Percentiles rank a stretch among this genome's conserved stretches.
Conservation (phyloP, 2,797 vertebrate species). For the Amblyraja radiata region DNA sequence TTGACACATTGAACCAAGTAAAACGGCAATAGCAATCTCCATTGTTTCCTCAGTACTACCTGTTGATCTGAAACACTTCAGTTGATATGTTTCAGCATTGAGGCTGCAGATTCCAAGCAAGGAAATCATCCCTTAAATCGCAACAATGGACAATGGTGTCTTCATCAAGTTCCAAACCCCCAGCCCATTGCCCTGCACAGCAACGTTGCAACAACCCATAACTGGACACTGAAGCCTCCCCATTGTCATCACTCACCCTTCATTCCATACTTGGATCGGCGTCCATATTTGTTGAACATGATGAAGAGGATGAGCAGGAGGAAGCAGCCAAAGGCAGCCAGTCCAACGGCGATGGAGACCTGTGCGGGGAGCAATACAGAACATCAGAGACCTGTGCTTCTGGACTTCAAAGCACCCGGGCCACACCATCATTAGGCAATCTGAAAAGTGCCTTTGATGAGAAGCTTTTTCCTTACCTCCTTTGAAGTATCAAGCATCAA, state of each 20-base stretch:
- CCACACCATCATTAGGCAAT: neutral
- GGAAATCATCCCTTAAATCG: neutral
- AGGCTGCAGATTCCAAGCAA: neutral
- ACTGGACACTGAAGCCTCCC: neutral
- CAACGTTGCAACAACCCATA: neutral
- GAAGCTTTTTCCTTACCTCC: neutral
- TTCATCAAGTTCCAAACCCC: neutral
- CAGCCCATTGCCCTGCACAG: too few relatives aligned
- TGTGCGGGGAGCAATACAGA: slow-evolving; percentile 47
- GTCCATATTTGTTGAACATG: slow-evolving; percentile 97
- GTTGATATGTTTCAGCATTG: neutral
- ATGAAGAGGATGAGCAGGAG: slow-evolving; percentile 90
- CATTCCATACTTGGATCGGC: slow-evolving; percentile 95
- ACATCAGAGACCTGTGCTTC: neutral
- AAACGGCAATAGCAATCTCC: neutral
- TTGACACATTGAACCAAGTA: neutral
- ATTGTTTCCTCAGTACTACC: neutral
- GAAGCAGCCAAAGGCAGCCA: slow-evolving; percentile 89
- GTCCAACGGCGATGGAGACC: slow-evolving; percentile 91
- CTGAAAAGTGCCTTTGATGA: slow-evolving; percentile 25
- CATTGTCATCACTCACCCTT: slow-evolving; percentile 71
- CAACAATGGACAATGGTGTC: neutral
- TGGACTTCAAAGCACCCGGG: neutral
- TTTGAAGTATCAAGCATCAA: slow-evolving; percentile 27
- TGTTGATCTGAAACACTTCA: neutral